A percentile compares a stretch with the other conserved stretches of the same genome.
phyloP scores from a whole-genome alignment of 2,888 invertebrate genomes.

The Galeruca laticollis region DNA sequence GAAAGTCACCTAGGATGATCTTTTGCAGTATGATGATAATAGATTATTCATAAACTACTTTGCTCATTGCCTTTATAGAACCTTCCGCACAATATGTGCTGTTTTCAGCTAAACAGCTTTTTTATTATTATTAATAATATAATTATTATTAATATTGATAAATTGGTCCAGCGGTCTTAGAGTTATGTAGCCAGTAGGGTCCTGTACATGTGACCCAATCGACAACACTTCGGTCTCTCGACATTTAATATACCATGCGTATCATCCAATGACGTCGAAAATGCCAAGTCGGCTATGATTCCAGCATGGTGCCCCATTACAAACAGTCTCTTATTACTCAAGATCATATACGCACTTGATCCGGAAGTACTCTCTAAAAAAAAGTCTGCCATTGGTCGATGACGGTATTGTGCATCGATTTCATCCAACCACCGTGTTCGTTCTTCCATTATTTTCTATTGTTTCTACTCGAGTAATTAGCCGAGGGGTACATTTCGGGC shows the following conservation, averaged over 20 bases:
- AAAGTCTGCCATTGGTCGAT: slow-evolving; percentile 59
- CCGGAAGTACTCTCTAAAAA: slow-evolving; percentile 55
- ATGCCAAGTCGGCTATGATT: slow-evolving; percentile 40
- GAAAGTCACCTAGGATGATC: too few relatives aligned
- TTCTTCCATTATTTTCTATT: slow-evolving; percentile 62
- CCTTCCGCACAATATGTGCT: too few relatives aligned
- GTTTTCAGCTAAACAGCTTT: too few relatives aligned
- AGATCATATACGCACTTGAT: slow-evolving; percentile 53
- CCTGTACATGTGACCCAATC: slow-evolving; percentile 19
- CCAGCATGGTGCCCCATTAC: slow-evolving; percentile 35
- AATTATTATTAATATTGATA: not conserved
- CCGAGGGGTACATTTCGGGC: slow-evolving; percentile 39
- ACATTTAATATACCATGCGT: slow-evolving; percentile 45
- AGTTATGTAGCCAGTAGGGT: not conserved
- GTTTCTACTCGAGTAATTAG: slow-evolving; percentile 62
- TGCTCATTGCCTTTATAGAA: too few relatives aligned
- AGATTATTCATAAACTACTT: too few relatives aligned
- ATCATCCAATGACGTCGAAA: slow-evolving; percentile 43
- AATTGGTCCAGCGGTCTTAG: not conserved
- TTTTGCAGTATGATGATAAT: too few relatives aligned
- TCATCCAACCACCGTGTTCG: slow-evolving; percentile 61
- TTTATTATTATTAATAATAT: not conserved
- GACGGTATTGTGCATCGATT: slow-evolving; percentile 56
- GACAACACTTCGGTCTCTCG: slow-evolving; percentile 28
- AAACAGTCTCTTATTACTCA: slow-evolving; percentile 34